Evolutionary conservation across 2,888 invertebrate genomes (phyloP), one percentile per base, ranked within the genome.

Genomic region (Stictocephala bisonia): DNA sequence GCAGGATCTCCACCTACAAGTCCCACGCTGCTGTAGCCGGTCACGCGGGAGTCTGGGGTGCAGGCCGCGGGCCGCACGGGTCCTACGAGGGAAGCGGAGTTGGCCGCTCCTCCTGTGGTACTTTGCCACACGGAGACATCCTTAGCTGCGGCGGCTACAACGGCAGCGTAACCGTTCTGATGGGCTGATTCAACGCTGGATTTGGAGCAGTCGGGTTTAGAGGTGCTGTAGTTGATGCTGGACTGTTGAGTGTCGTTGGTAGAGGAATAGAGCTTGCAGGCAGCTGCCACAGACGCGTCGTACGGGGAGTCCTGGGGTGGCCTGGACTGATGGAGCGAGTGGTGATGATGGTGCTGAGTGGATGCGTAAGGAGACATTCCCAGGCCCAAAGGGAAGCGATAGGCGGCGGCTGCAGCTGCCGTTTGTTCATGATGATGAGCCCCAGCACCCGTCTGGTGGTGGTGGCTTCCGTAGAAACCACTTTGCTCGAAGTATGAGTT

Each of bases 401-500:
- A 92, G 85, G 95, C 94, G 7, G 89, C 89, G 50, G 90, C 90
- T 80, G 84, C 77, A 78, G 90, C 90, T 80, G 84, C 77, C 78
- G 90, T 87, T 85, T 93, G 91, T 86, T 92, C 90, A 72, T 84
- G 84, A 80, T 94, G 93, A 81, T 90, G 90, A 78, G 89, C 88
- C 51, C 86, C 86, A 64, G 87, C 86, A 78, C 87, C 81, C 81
- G 90, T 86, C 85, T 89, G 88, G 86, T 95, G 92, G 87, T 94
- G 92, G 83, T 95, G 95, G 82, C 92, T 89, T 83, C 95, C 95
- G 88, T 96, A 96, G 88, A 96, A 96, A 86, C 95, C 95, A 85
- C 93, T 93, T 88, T 96, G 96, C 88, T 96, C 96, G 86, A 96
- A 96, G 86, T 96, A 96, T 84, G 95, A 95, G 92, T 95, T 96